phyloP scores from a whole-genome alignment of 2,797 vertebrate species.

The Mus spretus region DNA sequence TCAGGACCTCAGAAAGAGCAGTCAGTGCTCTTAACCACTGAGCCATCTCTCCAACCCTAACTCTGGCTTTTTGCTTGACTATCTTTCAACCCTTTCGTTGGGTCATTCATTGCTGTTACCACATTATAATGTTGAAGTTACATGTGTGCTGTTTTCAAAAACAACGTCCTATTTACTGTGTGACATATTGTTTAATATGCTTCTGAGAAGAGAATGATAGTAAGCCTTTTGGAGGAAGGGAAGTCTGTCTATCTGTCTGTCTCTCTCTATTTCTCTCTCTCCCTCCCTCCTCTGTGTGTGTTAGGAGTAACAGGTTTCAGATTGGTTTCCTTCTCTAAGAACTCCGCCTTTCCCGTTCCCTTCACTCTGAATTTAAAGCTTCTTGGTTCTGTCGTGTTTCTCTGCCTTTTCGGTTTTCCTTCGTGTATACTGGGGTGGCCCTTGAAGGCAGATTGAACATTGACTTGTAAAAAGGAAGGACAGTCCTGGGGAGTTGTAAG shows the following conservation, averaged over 20 bases:
- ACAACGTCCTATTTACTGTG: background rate
- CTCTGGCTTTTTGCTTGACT: background rate
- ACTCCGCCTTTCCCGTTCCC: background rate
- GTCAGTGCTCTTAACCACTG: too few species aligned
- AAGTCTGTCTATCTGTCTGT: background rate
- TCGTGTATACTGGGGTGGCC: background rate
- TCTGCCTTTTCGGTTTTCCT: constrained; percentile 32
- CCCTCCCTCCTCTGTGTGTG: background rate
- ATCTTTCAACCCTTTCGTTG: background rate
- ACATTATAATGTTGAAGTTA: constrained; percentile 25
- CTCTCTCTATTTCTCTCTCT: background rate
- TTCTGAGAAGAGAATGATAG: constrained; percentile 3
- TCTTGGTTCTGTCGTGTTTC: constrained; percentile 33
- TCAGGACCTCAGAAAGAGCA: too few species aligned
- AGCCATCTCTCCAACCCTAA: background rate
- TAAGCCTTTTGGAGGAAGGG: background rate
- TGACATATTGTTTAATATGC: background rate
- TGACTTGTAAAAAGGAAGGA: background rate
- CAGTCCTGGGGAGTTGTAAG: background rate
- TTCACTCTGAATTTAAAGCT: constrained; percentile 28
- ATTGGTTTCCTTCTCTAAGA: background rate
- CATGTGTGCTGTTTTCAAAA: constrained; percentile 33
- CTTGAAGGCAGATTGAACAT: background rate
- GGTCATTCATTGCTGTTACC: background rate
- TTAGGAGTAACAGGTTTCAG: background rate